These are phyloP conservation scores for Neotoxoptera formosana DNA, from an alignment of 1,140 invertebrate genomes.

Conservation along the genomic window DNA sequence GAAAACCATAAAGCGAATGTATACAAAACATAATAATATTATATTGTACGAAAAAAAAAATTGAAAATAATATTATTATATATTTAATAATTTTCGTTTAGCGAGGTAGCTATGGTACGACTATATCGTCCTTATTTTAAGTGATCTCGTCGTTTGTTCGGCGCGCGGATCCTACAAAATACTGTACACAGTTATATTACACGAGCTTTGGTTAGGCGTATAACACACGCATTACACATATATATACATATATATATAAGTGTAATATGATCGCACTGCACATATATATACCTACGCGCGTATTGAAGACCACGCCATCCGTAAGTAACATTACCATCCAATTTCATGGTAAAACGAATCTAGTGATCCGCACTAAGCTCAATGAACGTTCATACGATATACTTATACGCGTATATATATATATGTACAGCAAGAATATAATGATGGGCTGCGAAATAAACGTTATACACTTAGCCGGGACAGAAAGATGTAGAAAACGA, in stretches of 20 bases:
- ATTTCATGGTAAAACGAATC: slow-evolving; percentile 41
- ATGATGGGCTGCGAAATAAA: slow-evolving; percentile 20
- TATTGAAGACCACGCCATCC: background rate
- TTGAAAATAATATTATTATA: background rate
- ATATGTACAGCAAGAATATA: background rate
- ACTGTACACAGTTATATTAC: background rate
- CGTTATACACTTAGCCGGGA: background rate
- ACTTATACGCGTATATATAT: too few species aligned
- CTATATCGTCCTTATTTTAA: background rate
- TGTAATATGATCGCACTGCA: background rate
- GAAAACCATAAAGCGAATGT: background rate
- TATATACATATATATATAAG: background rate
- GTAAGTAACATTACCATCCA: slow-evolving; percentile 7
- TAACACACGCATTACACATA: too few species aligned
- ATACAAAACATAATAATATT: background rate
- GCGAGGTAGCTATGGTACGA: background rate
- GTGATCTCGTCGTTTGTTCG: background rate
- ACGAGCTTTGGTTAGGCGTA: background rate
- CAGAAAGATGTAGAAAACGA: background rate
- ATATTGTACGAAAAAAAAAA: background rate
- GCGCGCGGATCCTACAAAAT: background rate
- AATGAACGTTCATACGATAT: background rate
- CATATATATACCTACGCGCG: background rate
- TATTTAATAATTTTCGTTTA: background rate
- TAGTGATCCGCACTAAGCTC: slow-evolving; percentile 28